Base-by-base conservation (phyloP, 2,888 invertebrate genomes). In the Morpho helenor region DNA sequence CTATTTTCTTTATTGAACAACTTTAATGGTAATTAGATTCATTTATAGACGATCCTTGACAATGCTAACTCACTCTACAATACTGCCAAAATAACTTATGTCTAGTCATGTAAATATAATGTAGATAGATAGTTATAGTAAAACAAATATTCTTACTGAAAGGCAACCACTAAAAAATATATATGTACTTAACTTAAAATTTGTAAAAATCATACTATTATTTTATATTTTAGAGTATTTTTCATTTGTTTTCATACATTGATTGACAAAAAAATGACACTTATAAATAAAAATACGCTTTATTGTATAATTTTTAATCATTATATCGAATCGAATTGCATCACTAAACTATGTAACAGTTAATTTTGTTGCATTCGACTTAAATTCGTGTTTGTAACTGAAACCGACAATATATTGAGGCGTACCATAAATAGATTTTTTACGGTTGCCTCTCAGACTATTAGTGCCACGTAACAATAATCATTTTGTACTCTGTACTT, bases 71-170 rank as follows among this genome's bases (percentile, higher is more conserved):
- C 64, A 64, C 62, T 62, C 60, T 63, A 61, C 57, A 63, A 59
- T 70, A 74, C 79, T 86, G 85, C 85, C 87, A 86, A 85, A 83
- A 70, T 70, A 66, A 69, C 59, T 9, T 69, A 72, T 70, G 76
- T 76, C 71, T 73, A 74, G 71, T 72, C 60, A 56, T 86, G 84
- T 86, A 87, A 64, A 87, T 86, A 84, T 68, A 70, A 70, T 84
- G 80, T 84, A 83, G 81, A 84, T 86, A 87, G 80, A 72, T 80
- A 82, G 70, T 52, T 66, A 60, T 71, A 71, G 71, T 60, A 65
- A 79, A 66, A 67, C 64, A 63, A 68, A 62, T 62, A 66, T 61
- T 68, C 68, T 57, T 7, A 48, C 10, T 9, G 31, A 23, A 40
- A 53, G 53, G 44, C 61, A 58, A 52, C 59, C 52, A 52, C 40